These are phyloP conservation scores for Orchestes rusci DNA, from an alignment of 2,888 invertebrate species.

Conservation along the genomic window DNA sequence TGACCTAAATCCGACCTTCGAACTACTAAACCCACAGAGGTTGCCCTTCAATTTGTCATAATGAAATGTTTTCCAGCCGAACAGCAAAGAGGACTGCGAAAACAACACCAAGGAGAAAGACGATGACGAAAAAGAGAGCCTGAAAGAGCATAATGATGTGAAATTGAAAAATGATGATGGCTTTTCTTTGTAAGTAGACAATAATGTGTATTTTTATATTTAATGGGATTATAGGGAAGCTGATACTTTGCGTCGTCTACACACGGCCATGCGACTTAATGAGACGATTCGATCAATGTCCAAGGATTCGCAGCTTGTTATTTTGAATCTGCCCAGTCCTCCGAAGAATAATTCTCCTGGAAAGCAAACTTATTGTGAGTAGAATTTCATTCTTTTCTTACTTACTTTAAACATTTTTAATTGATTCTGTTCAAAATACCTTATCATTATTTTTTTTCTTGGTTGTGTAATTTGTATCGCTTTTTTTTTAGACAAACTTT, in stretches of 20 bases:
- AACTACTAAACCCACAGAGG: too few species aligned
- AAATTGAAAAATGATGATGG: slow-evolving; percentile 12
- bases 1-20: too few species aligned
- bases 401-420: too few species aligned
- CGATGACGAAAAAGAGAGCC: slow-evolving; percentile 40
- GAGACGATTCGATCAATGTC: slow-evolving; percentile 97
- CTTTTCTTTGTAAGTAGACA: slow-evolving; percentile 20
- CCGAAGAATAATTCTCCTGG: slow-evolving; percentile 83
- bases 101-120: slow-evolving; percentile 42
- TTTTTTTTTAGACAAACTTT: too few species aligned
- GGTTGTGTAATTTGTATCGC: too few species aligned
- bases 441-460: too few species aligned
- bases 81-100: slow-evolving; percentile 39
- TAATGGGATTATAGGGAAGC: slow-evolving; percentile 60
- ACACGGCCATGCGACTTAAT: slow-evolving; percentile 97
- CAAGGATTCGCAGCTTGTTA: slow-evolving; percentile 94
- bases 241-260: slow-evolving; percentile 96
- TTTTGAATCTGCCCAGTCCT: slow-evolving; percentile 96
- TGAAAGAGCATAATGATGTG: slow-evolving; percentile 26
- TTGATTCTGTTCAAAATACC: too few species aligned
- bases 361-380: slow-evolving; percentile 87
- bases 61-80: too few species aligned
- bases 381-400: too few species aligned
- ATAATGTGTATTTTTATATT: too few species aligned
- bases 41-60: too few species aligned